Base-by-base conservation (phyloP, 2,797 vertebrate genomes). In the Etheostoma nigrum region DNA sequence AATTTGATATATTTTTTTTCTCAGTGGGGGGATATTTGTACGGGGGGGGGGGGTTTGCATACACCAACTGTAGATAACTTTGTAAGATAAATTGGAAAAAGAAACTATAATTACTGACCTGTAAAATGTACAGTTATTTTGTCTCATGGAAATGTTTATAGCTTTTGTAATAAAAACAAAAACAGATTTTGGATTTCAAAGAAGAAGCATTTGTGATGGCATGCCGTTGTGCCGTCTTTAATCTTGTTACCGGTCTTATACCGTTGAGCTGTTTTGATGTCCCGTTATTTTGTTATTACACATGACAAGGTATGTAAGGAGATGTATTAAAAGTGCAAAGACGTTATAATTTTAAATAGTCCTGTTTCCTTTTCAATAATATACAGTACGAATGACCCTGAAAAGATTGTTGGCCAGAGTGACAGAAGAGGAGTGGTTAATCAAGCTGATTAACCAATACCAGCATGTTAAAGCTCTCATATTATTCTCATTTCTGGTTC, bases 101-200 rank as follows among this genome's bases (percentile, higher is more conserved):
- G 61, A 68, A 73, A 75, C 19, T 79, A 82, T 79, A 87, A 84
- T 88, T 81, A 73, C 78, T 67, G 78, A 90, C 81, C 78, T 89
- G 87, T 93, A 90, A 91, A 91, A 83, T 94, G 91, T 93, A 94
- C 90, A 94, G 93, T 93, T 93, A 93, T 94, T 94, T 94, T 94
- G 89, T 92, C 84, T 87, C 79, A 74, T 74, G 63, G 63, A 78
- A 21, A 33, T 82, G 91, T 93, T 90, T 92, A 84, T 91, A 89
- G 76, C 59, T 91, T 95, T 94, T 94, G 65, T 94, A 90, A 76
- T 88, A 86, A 92, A 79, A 66, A 67, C 11, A 67, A 21, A 77
- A 84, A 54, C 49, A n/a, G n/a, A 76, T 72, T 80, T 87, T 63
- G 23, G 74, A 76, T 54, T 21, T 71, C 18, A 64, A 68, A 77